Percentiles rank a stretch among this genome's conserved stretches.
phyloP scores from a whole-genome alignment of 2,113 vertebrate species.

The Xenopus borealis region DNA sequence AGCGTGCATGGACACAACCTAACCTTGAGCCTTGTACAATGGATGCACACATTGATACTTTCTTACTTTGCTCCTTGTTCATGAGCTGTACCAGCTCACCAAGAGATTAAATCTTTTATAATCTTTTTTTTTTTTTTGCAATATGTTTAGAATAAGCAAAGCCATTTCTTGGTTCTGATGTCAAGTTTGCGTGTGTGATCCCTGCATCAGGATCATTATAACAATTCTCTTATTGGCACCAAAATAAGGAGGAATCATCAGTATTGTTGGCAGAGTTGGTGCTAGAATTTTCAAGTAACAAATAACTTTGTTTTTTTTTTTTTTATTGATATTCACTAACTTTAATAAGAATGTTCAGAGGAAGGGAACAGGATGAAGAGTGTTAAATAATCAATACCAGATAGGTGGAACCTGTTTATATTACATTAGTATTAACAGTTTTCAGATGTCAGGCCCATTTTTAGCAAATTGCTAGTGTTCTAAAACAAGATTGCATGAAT shows the following conservation, averaged over 20 bases:
- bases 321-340: neutral
- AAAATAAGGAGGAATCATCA: constrained; percentile 1
- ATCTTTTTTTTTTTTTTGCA: constrained; percentile 2
- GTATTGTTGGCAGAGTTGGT: constrained; percentile 14
- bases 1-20: constrained; percentile 40
- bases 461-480: neutral
- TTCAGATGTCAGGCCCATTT: constrained; percentile 7
- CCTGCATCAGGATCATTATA: neutral
- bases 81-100: constrained; percentile 6
- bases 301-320: constrained; percentile 20
- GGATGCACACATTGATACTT: constrained; percentile 24
- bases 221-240: neutral
- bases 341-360: neutral
- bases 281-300: neutral
- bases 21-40: constrained; percentile 42
- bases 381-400: neutral
- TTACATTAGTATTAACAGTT: neutral
- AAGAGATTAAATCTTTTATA: constrained; percentile 23
- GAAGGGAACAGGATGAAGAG: neutral
- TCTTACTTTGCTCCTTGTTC: constrained; percentile 29
- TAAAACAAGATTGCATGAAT: neutral
- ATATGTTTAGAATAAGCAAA: constrained; percentile 23
- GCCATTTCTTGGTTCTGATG: constrained; percentile 2
- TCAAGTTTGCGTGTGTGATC: neutral
- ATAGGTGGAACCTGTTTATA: neutral